Conservation (phyloP, 2,888 invertebrate genomes). For the Hartigia nigra region DNA sequence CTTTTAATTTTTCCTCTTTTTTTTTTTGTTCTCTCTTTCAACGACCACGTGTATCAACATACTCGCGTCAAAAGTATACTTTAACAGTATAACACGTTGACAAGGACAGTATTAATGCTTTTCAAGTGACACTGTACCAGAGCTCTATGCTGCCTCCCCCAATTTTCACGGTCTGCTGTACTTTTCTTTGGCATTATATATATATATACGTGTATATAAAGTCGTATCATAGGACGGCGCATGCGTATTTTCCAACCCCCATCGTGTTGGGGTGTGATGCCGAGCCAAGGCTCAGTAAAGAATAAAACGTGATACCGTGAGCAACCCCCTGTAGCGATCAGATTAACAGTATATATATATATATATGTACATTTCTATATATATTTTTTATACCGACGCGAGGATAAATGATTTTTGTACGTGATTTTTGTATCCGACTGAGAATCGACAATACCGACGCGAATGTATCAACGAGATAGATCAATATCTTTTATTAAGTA, state of each 20-base stretch:
- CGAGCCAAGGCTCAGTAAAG: constrained; percentile 45
- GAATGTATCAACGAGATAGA: constrained; percentile 22
- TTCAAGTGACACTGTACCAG: not conserved
- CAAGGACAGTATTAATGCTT: not conserved
- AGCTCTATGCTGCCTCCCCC: not conserved
- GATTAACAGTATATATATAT: constrained; percentile 7
- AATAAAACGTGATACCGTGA: constrained; percentile 44
- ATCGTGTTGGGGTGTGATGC: constrained; percentile 40
- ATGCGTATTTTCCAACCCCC: constrained; percentile 30
- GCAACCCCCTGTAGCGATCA: constrained; percentile 11
- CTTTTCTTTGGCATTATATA: not conserved
- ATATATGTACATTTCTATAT: not conserved
- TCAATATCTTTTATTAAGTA: constrained; percentile 28
- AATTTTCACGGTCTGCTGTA: constrained; percentile 4
- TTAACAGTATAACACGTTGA: not conserved
- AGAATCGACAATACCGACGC: constrained; percentile 11
- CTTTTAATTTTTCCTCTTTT: not conserved
- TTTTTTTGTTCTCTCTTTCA: not conserved
- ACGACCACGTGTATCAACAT: not conserved
- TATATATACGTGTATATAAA: not conserved
- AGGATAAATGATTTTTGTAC: constrained; percentile 5
- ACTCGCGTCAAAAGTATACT: not conserved
- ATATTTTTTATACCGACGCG: constrained; percentile 3
- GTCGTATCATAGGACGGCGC: constrained; percentile 25
- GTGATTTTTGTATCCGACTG: constrained; percentile 3